Conservation (phyloP, 1,140 invertebrate genomes). For the Drosophila equinoxialis region DNA sequence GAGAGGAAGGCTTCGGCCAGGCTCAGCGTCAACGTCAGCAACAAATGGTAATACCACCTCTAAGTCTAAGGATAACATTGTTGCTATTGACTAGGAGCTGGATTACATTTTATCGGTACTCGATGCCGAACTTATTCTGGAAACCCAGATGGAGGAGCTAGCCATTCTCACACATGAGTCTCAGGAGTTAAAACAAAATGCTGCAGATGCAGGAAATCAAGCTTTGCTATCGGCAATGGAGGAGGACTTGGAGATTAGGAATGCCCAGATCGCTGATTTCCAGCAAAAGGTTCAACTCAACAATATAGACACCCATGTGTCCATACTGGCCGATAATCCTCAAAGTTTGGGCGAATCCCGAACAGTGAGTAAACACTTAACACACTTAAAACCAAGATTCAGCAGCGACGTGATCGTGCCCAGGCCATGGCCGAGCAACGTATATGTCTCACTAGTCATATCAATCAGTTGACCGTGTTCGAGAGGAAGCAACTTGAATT, state of each 20-base stretch:
- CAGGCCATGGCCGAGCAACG: conserved; percentile 51
- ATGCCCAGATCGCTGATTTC: conserved; percentile 92
- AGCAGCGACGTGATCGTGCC: conserved; percentile 69
- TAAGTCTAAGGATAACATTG: conserved; percentile 40
- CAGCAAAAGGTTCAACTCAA: conserved; percentile 92
- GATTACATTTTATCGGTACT: conserved; percentile 89
- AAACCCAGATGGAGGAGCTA: conserved; percentile 90
- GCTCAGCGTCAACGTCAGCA: conserved; percentile 83
- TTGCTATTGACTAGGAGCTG: conserved; percentile 87
- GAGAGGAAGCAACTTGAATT: conserved; percentile 38
- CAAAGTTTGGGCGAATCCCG: conserved; percentile 88
- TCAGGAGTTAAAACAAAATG: conserved; percentile 47
- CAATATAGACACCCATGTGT: conserved; percentile 87
- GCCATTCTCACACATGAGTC: conserved; percentile 84
- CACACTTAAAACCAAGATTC: conserved; percentile 58
- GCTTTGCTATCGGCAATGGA: conserved; percentile 83
- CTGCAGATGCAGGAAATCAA: conserved; percentile 75
- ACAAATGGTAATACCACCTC: conserved; percentile 66
- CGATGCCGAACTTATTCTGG: conserved; percentile 89
- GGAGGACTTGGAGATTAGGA: conserved; percentile 88
- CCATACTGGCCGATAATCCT: conserved; percentile 86
- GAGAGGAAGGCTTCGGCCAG: conserved; percentile 85
- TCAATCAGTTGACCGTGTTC: conserved; percentile 34
- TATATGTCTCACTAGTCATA: conserved; percentile 52
- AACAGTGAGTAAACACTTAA: conserved; percentile 57